phyloP scores from a whole-genome alignment of 2,113 vertebrate genomes.

The Melanostigma gelatinosum region DNA sequence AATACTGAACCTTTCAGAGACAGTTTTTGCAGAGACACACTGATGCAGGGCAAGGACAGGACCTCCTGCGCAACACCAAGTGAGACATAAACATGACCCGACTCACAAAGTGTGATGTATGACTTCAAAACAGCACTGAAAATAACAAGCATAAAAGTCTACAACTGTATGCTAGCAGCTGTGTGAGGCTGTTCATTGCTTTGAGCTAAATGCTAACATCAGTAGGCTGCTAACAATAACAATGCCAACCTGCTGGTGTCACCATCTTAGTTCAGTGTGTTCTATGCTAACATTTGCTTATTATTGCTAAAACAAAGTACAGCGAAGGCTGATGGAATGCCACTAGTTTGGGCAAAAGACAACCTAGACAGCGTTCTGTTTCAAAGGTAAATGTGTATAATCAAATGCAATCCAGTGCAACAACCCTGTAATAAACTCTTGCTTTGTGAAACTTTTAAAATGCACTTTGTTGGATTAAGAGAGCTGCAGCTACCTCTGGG shows the following conservation, averaged over 20 bases:
- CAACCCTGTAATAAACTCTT: not conserved
- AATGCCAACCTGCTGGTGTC: not conserved
- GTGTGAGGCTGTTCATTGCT: not conserved
- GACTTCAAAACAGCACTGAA: conserved; percentile 2
- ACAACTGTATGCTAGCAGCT: not conserved
- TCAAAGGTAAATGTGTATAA: not conserved
- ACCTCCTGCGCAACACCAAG: not conserved
- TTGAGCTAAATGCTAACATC: not conserved
- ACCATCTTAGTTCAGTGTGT: not conserved
- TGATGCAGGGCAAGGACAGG: conserved; percentile 29
- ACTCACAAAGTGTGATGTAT: not conserved
- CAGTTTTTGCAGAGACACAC: conserved; percentile 18
- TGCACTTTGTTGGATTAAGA: conserved; percentile 4
- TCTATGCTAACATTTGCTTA: not conserved
- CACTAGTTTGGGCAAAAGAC: not conserved
- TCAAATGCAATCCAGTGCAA: not conserved
- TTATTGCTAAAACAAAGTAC: not conserved
- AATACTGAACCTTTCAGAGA: conserved; percentile 37
- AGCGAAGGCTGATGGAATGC: not conserved
- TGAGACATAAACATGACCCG: not conserved
- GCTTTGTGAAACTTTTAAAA: not conserved
- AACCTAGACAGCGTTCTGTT: not conserved
- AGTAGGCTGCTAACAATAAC: not conserved
- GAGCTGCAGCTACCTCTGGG: conserved; percentile 1
- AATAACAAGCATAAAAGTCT: not conserved